A percentile compares a stretch with the other conserved stretches of the same genome.
Evolutionary conservation across 2,888 invertebrate genomes (phyloP).

Genomic region (Parnassius smintheus): DNA sequence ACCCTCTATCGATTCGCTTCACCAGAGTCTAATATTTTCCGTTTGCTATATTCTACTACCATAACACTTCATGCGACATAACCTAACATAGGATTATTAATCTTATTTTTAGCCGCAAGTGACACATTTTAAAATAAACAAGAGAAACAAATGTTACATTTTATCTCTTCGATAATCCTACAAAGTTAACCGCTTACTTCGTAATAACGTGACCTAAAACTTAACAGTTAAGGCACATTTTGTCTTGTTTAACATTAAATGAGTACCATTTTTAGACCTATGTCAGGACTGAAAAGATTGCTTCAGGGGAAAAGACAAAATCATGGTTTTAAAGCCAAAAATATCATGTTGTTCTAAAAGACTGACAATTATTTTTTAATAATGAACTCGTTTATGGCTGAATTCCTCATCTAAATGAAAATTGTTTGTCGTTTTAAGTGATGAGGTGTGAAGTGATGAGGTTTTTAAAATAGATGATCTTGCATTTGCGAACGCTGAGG

Average conservation of each 20-base stretch:
- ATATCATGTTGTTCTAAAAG: no score
- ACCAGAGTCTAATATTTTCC: constrained; percentile 64
- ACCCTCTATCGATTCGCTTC: constrained; percentile 69
- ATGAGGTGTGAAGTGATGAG: background rate
- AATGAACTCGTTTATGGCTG: no score
- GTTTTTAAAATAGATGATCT: constrained; percentile 7
- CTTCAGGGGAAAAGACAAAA: constrained; percentile 35
- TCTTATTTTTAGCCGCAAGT: background rate
- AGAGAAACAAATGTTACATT: background rate
- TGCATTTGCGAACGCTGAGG: background rate
- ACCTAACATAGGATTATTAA: constrained; percentile 6
- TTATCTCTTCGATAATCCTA: background rate
- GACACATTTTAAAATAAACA: constrained; percentile 4
- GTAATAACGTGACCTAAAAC: constrained; percentile 12
- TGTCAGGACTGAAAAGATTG: constrained; percentile 31
- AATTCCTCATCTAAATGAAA: no score
- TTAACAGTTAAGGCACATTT: constrained; percentile 27
- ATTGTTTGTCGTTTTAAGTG: background rate
- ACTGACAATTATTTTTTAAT: no score
- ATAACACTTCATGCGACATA: constrained; percentile 2
- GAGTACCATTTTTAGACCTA: constrained; percentile 27
- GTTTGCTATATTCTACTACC: constrained; percentile 43
- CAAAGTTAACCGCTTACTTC: background rate
- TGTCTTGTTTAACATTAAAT: constrained; percentile 28
- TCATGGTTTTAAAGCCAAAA: constrained; percentile 8